phyloP scores from a whole-genome alignment of 2,113 vertebrate species.

The Hippoglossus stenolepis region DNA sequence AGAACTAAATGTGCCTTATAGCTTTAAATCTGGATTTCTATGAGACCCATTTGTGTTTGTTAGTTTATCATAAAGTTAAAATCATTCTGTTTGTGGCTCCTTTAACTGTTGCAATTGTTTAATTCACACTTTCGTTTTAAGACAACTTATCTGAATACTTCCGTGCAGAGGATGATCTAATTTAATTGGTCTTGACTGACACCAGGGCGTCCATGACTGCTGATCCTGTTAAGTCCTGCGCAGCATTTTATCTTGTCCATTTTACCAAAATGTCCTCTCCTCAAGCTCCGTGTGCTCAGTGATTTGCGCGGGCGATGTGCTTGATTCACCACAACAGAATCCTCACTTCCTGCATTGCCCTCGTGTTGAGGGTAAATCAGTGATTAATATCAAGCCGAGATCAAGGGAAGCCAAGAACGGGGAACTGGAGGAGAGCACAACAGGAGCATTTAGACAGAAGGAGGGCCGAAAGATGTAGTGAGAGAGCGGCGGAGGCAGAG shows the following conservation, averaged over 20 bases:
- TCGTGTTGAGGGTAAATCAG: constrained; percentile 28
- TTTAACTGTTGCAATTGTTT: too few relatives aligned
- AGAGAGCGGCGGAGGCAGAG: constrained; percentile 13
- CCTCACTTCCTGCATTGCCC: neutral
- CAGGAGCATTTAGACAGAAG: constrained; percentile 19
- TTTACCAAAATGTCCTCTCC: neutral
- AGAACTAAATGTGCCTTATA: neutral
- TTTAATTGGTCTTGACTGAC: neutral
- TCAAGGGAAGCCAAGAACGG: constrained; percentile 6
- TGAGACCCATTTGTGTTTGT: too few relatives aligned
- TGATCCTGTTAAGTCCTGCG: neutral
- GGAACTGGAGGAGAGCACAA: constrained; percentile 2
- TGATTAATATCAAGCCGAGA: constrained; percentile 36
- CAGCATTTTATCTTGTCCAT: neutral
- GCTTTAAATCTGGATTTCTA: neutral
- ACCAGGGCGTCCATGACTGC: neutral
- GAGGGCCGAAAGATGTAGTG: constrained; percentile 23
- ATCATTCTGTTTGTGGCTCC: too few relatives aligned
- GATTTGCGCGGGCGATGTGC: neutral
- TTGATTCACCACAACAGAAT: neutral
- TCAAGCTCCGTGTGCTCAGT: neutral
- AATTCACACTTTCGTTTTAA: neutral
- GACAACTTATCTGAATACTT: neutral
- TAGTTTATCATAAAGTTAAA: too few relatives aligned
- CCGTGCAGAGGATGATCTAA: too few relatives aligned